Conservation (phyloP, 2,888 invertebrate species). For the Muschampia plurimacula region DNA sequence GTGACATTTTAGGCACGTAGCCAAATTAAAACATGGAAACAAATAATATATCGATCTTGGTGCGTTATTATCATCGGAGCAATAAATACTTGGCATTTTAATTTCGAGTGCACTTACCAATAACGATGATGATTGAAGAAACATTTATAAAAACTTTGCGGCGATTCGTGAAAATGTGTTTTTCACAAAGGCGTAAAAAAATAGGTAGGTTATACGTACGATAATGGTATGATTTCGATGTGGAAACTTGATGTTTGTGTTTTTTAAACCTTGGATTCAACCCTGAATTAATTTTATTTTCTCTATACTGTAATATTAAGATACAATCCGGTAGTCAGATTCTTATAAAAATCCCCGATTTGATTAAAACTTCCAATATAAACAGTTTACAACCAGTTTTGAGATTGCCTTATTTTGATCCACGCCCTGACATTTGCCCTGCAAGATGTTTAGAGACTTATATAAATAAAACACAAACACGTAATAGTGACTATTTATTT, state of each 20-base stretch:
- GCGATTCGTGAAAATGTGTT: constrained; percentile 6
- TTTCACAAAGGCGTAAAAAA: not conserved
- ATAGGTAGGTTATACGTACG: too few species aligned
- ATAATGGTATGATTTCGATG: not conserved
- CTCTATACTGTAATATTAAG: not conserved
- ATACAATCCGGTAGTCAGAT: not conserved
- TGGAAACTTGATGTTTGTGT: too few species aligned
- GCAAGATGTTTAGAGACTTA: constrained; percentile 29
- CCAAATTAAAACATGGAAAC: constrained; percentile 44
- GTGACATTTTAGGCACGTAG: constrained; percentile 46
- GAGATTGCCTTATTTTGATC: constrained; percentile 35
- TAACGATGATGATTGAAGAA: constrained; percentile 22
- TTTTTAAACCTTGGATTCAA: too few species aligned
- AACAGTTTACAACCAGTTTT: constrained; percentile 11
- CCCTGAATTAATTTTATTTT: too few species aligned
- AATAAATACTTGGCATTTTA: constrained; percentile 37
- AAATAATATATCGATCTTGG: constrained; percentile 42
- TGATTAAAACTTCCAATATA: constrained; percentile 20
- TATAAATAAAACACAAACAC: constrained; percentile 16
- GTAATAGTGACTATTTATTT: constrained; percentile 18
- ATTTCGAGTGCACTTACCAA: constrained; percentile 37
- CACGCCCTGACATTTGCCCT: constrained; percentile 37
- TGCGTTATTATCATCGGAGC: constrained; percentile 28
- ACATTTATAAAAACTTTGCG: constrained; percentile 12
- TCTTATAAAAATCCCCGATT: constrained; percentile 9